A percentile compares a stretch with the other conserved stretches of the same genome.
phyloP scores from a whole-genome alignment of 1,140 invertebrate genomes.

The Hermatobates lingyangjiaoensis region DNA sequence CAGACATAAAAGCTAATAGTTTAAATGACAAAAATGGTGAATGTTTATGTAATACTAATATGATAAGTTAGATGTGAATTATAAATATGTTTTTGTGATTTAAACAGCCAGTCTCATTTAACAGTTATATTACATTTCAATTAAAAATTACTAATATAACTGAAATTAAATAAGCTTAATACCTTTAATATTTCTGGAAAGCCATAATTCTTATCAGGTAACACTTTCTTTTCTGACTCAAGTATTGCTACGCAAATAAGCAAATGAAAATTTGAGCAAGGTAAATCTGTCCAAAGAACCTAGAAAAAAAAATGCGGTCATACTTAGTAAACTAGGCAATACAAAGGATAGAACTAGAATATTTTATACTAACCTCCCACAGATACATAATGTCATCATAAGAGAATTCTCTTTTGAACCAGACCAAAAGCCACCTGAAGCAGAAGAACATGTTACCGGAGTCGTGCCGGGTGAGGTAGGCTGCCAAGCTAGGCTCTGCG shows the following conservation, averaged over 20 bases:
- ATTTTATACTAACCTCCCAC: conserved; percentile 23
- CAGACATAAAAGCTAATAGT: conserved; percentile 1
- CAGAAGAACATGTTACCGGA: conserved; percentile 98
- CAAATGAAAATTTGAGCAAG: conserved; percentile 86
- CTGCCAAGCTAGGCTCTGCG: conserved; percentile 62
- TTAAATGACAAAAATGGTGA: conserved; percentile 1
- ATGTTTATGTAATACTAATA: neutral
- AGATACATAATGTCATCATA: conserved; percentile 46
- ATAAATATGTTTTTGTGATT: neutral
- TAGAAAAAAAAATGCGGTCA: conserved; percentile 37
- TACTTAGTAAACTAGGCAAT: neutral
- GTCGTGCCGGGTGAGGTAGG: conserved; percentile 76
- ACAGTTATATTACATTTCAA: neutral
- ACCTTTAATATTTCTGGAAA: conserved; percentile 94
- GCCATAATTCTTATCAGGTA: conserved; percentile 80
- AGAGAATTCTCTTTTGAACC: conserved; percentile 65
- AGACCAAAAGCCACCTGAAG: conserved; percentile 78
- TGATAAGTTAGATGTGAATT: neutral
- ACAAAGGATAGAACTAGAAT: neutral
- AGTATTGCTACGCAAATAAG: conserved; percentile 78
- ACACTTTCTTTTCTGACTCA: conserved; percentile 60
- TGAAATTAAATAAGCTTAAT: conserved; percentile 19
- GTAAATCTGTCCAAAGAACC: conserved; percentile 75
- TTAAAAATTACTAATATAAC: conserved; percentile 7
- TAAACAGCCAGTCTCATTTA: neutral